phyloP scores from a whole-genome alignment of 2,113 vertebrate genomes.

The Oreochromis spilurus region DNA sequence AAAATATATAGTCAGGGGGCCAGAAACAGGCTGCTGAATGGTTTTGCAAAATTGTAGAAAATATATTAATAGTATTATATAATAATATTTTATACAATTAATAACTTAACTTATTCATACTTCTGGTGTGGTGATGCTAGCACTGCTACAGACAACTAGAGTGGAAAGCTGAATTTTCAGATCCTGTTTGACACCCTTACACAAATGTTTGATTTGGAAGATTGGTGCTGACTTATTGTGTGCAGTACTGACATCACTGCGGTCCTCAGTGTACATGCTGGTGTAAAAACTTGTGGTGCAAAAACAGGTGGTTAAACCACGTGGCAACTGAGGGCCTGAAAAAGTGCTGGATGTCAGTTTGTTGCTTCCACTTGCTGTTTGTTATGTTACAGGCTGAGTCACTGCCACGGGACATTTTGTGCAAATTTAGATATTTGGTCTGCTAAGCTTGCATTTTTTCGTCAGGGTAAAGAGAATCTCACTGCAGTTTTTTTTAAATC shows the following conservation, averaged over 20 bases:
- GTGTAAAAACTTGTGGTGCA: neutral
- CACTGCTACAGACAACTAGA: neutral
- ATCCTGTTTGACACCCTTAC: neutral
- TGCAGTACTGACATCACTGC: neutral
- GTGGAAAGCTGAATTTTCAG: neutral
- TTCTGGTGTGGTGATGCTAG: neutral
- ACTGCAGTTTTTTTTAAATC: neutral
- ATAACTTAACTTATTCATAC: neutral
- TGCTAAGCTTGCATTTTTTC: neutral
- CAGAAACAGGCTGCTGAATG: neutral
- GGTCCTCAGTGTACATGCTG: neutral
- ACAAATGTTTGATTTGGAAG: accelerated
- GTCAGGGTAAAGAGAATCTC: neutral
- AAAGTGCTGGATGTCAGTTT: neutral
- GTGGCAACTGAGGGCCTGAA: neutral
- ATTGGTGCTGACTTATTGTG: accelerated
- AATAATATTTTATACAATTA: neutral
- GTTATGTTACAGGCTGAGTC: neutral
- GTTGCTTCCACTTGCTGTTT: neutral
- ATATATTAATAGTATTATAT: neutral
- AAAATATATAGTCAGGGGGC: neutral
- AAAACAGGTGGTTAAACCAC: neutral
- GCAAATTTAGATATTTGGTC: neutral
- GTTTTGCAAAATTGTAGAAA: neutral
- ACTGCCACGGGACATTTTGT: neutral